Percentiles rank a stretch among this genome's conserved stretches.
Conservation (phyloP, 2,888 invertebrate genomes). For the Homarus gammarus region DNA sequence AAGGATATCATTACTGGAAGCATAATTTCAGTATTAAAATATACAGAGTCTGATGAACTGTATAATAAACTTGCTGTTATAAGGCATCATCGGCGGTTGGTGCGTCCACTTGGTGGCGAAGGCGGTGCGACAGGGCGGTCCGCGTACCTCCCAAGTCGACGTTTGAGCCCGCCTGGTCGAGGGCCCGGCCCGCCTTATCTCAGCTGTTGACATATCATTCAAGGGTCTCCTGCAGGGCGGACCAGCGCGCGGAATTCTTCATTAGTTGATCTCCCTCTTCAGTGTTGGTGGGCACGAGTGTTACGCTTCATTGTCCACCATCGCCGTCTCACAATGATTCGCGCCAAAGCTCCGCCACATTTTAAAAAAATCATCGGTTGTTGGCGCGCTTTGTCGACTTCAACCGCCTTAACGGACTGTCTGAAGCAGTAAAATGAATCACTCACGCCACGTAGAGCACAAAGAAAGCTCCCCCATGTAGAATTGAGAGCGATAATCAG, state of each 20-base stretch:
- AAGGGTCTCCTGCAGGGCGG: constrained; percentile 50
- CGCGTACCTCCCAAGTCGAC: constrained; percentile 56
- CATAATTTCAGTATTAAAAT: no score
- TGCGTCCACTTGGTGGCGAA: no score
- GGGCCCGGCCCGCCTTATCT: constrained; percentile 43
- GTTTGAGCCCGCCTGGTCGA: neutral
- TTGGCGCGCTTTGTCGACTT: neutral
- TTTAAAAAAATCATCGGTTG: neutral
- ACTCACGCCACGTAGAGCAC: constrained; percentile 5
- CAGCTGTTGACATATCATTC: constrained; percentile 67
- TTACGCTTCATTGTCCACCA: constrained; percentile 32
- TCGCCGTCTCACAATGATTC: constrained; percentile 22
- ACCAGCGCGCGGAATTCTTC: constrained; percentile 66
- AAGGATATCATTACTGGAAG: no score
- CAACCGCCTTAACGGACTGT: neutral
- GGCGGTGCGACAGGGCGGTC: constrained; percentile 3
- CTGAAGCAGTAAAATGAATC: neutral
- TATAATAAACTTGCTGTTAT: no score
- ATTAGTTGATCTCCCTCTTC: constrained; percentile 53
- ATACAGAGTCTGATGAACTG: no score
- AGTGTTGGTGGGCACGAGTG: constrained; percentile 36
- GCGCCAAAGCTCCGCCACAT: neutral
- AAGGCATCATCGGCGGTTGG: no score
- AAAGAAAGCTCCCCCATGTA: neutral
- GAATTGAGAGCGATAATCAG: constrained; percentile 3